Evolutionary conservation across 1,140 invertebrate species (phyloP).

Genomic region (Sycophaga agraensis): DNA sequence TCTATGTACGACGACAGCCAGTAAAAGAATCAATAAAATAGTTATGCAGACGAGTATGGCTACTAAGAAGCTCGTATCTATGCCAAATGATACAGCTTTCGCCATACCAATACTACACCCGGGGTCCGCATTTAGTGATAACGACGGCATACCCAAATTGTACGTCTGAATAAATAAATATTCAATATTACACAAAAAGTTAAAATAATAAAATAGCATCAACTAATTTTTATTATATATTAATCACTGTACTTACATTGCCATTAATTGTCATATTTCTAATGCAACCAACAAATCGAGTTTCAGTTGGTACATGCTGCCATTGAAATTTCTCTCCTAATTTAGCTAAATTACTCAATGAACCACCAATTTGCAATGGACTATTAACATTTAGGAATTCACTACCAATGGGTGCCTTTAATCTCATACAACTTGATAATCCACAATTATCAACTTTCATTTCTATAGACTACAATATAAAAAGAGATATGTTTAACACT

Average conservation of each 20-base stretch:
- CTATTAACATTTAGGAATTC: conserved; percentile 86
- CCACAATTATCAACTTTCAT: conserved; percentile 77
- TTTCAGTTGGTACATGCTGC: conserved; percentile 65
- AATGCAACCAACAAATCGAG: conserved; percentile 82
- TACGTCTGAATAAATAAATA: conserved; percentile 61
- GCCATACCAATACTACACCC: conserved; percentile 70
- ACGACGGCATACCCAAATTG: conserved; percentile 73
- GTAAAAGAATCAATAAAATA: conserved; percentile 75
- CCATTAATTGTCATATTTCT: conserved; percentile 81
- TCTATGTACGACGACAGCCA: conserved; percentile 85
- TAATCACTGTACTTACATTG: conserved; percentile 54
- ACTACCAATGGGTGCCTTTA: conserved; percentile 70
- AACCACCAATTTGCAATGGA: conserved; percentile 84
- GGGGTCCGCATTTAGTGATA: conserved; percentile 67
- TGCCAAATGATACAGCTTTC: conserved; percentile 75
- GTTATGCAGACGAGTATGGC: conserved; percentile 80
- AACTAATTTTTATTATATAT: conserved; percentile 4
- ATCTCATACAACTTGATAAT: conserved; percentile 69
- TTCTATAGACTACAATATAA: conserved; percentile 61
- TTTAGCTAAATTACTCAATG: conserved; percentile 63
- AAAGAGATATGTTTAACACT: background rate
- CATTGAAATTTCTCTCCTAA: conserved; percentile 65
- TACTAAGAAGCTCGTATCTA: conserved; percentile 80
- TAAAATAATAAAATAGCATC: conserved; percentile 20
- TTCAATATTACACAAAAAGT: background rate